These are phyloP conservation scores for Selenia dentaria DNA, from an alignment of 2,888 invertebrate species.

Conservation along the genomic window DNA sequence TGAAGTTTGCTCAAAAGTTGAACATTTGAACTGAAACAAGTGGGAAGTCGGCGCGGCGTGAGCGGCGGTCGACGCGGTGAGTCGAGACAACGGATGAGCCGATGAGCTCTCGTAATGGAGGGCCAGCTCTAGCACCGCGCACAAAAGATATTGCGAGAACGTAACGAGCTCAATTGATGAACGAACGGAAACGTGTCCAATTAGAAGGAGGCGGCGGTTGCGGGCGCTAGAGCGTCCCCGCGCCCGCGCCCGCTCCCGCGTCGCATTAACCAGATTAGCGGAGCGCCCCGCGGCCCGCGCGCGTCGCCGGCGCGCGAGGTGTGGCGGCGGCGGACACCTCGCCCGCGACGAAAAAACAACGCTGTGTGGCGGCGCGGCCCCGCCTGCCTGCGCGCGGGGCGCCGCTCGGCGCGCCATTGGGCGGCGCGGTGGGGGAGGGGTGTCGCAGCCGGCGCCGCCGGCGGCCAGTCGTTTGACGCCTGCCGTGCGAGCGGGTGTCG, in stretches of 20 bases:
- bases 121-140: constrained; percentile 48
- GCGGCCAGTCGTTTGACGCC: constrained; percentile 81
- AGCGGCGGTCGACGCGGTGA: constrained; percentile 21
- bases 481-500: constrained; percentile 80
- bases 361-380: constrained; percentile 67
- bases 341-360: constrained; percentile 80
- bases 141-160: constrained; percentile 73
- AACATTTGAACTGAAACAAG: constrained; percentile 30
- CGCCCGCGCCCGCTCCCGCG: constrained; percentile 61
- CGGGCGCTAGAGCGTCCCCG: constrained; percentile 57
- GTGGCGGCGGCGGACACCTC: constrained; percentile 76
- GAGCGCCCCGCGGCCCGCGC: constrained; percentile 52
- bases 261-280: constrained; percentile 78
- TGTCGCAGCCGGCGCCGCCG: constrained; percentile 82
- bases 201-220: constrained; percentile 78
- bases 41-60: constrained; percentile 3
- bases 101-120: constrained; percentile 43
- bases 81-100: constrained; percentile 33
- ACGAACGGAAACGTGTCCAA: constrained; percentile 83
- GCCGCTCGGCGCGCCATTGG: constrained; percentile 74
- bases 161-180: constrained; percentile 83
- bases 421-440: constrained; percentile 78
- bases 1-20: constrained; percentile 33
- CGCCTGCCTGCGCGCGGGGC: constrained; percentile 71
- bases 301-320: constrained; percentile 57